Evolutionary conservation across 1,140 invertebrate species (phyloP).

Genomic region (Tenebrio molitor): DNA sequence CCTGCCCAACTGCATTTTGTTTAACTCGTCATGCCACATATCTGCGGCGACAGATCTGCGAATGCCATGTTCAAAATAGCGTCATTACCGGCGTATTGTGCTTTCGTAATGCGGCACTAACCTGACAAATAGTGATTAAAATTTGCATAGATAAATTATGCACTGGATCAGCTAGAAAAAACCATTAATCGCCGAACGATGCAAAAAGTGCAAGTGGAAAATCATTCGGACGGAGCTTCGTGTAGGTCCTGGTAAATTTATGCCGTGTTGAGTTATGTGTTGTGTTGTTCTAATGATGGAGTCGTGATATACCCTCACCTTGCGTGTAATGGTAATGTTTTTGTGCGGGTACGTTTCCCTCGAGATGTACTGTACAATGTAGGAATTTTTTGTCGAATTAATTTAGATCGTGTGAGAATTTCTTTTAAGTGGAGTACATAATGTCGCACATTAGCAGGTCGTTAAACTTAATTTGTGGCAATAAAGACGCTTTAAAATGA

Average conservation of each 20-base stretch:
- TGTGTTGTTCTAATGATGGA: slow-evolving; percentile 37
- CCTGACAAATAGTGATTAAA: slow-evolving; percentile 24
- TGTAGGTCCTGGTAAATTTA: slow-evolving; percentile 32
- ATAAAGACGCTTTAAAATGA: too few relatives aligned
- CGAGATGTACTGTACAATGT: neutral
- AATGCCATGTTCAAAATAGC: slow-evolving; percentile 18
- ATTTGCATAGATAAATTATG: slow-evolving; percentile 30
- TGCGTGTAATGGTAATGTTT: slow-evolving; percentile 35
- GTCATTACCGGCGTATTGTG: slow-evolving; percentile 32
- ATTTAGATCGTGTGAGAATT: slow-evolving; percentile 3
- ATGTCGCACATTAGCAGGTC: neutral
- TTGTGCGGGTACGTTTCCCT: slow-evolving; percentile 24
- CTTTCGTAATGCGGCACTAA: slow-evolving; percentile 17
- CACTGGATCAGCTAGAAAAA: neutral
- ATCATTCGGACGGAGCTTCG: slow-evolving; percentile 4
- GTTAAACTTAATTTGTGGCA: too few relatives aligned
- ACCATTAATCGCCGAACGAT: neutral
- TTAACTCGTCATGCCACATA: too few relatives aligned
- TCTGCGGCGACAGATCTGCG: neutral
- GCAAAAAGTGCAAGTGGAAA: neutral
- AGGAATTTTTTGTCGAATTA: slow-evolving; percentile 12
- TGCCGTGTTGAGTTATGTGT: slow-evolving; percentile 27
- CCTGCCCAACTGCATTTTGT: too few relatives aligned
- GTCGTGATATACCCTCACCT: slow-evolving; percentile 39
- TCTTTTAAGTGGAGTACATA: neutral